Evolutionary conservation across 2,113 vertebrate genomes (phyloP).

Genomic region (Dasypus novemcinctus): DNA sequence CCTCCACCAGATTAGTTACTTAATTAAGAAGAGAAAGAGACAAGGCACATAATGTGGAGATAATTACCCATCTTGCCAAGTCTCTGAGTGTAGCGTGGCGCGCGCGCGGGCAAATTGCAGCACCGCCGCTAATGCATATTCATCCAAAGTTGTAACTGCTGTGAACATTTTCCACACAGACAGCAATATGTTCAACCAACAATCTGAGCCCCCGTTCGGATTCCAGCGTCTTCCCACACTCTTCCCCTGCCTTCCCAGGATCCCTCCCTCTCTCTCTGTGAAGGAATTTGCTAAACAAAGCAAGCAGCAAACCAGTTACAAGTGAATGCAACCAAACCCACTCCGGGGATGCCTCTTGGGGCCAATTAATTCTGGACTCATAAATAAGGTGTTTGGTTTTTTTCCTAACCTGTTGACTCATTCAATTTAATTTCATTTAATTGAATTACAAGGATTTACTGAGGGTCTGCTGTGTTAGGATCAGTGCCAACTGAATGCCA

Average conservation of each 20-base stretch:
- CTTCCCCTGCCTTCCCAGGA: conserved; percentile 43
- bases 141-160: conserved; percentile 66
- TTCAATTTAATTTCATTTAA: neutral
- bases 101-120: conserved; percentile 55
- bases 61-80: conserved; percentile 49
- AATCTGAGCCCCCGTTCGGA: conserved; percentile 48
- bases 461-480: neutral
- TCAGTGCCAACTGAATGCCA: neutral
- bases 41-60: conserved; percentile 67
- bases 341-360: neutral
- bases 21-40: conserved; percentile 79
- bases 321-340: neutral
- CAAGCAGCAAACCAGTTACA: conserved; percentile 18
- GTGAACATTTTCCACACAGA: conserved; percentile 63
- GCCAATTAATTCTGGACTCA: neutral
- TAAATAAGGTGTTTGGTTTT: neutral
- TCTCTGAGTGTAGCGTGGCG: conserved; percentile 51
- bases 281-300: conserved; percentile 71
- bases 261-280: conserved; percentile 59
- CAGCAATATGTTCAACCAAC: conserved; percentile 62
- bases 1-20: conserved; percentile 69
- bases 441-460: neutral
- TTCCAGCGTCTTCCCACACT: conserved; percentile 65
- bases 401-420: neutral
- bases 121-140: conserved; percentile 51